Conservation (phyloP, 2,888 invertebrate species). For the Caenorhabditis doughertyi region DNA sequence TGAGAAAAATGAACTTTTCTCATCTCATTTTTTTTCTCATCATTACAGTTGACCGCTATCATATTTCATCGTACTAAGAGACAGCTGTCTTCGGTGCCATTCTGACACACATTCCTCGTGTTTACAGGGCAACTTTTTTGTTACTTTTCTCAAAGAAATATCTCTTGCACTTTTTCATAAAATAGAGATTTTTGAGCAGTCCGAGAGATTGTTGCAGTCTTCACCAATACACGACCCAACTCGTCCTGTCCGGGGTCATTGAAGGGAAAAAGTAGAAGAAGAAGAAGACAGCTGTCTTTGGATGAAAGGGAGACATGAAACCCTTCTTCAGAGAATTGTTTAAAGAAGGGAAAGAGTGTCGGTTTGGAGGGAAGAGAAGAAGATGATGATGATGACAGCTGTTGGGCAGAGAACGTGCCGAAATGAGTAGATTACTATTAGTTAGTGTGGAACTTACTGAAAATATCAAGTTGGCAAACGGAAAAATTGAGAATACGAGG, state of each 20-base stretch:
- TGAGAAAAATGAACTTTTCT: background rate
- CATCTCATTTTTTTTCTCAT: background rate
- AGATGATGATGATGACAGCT: conserved; percentile 22
- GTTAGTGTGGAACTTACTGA: too few species aligned
- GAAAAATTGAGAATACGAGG: too few species aligned
- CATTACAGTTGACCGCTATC: conserved; percentile 32
- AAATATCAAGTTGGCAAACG: too few species aligned
- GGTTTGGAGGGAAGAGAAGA: conserved; percentile 1
- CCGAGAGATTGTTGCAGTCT: background rate
- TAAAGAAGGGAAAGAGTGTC: conserved; percentile 7
- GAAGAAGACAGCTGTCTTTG: conserved; percentile 25
- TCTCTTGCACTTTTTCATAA: background rate
- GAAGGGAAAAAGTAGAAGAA: background rate
- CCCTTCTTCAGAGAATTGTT: conserved; percentile 20
- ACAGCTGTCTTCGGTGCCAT: conserved; percentile 5
- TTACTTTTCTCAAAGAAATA: background rate
- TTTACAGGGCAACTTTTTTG: conserved; percentile 3
- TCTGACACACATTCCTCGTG: background rate
- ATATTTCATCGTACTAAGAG: conserved; percentile 32
- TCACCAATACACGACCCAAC: conserved; percentile 2
- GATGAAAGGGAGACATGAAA: background rate
- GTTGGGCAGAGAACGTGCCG: background rate
- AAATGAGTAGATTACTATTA: too few species aligned
- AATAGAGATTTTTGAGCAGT: conserved; percentile 28
- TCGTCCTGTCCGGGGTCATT: conserved; percentile 13